Evolutionary conservation across 2,797 vertebrate species (phyloP).

Genomic region (Triplophysa bombifrons): DNA sequence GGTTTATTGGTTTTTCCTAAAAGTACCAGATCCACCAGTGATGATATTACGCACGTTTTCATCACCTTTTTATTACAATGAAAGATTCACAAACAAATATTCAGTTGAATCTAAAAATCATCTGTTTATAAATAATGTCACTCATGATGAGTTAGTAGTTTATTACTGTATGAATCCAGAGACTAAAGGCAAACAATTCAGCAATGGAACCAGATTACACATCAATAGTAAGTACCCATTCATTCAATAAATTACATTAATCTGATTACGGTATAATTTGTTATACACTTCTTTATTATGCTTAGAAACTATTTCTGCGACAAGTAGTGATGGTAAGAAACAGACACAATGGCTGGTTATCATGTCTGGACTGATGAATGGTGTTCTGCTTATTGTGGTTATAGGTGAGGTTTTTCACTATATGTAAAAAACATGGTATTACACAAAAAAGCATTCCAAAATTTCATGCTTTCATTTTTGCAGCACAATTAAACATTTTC

Average conservation of each 20-base stretch:
- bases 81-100: background rate
- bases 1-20: background rate
- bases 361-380: background rate
- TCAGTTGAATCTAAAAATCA: background rate
- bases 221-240: background rate
- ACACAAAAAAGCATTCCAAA: no score
- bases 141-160: slow-evolving; percentile 14
- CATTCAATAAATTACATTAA: background rate
- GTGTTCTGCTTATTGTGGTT: background rate
- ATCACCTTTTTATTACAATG: background rate
- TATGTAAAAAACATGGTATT: no score
- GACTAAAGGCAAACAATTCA: background rate
- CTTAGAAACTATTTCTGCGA: no score
- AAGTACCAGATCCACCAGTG: background rate
- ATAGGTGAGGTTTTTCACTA: no score
- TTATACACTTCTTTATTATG: no score
- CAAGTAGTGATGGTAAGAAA: background rate
- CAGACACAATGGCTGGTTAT: background rate
- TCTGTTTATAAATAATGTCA: slow-evolving; percentile 12
- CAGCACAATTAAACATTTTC: no score
- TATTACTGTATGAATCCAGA: slow-evolving; percentile 11
- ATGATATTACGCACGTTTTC: background rate
- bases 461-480: no score
- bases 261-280: no score
- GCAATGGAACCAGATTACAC: background rate